These are phyloP conservation scores for Axea sp. DNA, from an alignment of 2,888 invertebrate species.

Conservation along the genomic window DNA sequence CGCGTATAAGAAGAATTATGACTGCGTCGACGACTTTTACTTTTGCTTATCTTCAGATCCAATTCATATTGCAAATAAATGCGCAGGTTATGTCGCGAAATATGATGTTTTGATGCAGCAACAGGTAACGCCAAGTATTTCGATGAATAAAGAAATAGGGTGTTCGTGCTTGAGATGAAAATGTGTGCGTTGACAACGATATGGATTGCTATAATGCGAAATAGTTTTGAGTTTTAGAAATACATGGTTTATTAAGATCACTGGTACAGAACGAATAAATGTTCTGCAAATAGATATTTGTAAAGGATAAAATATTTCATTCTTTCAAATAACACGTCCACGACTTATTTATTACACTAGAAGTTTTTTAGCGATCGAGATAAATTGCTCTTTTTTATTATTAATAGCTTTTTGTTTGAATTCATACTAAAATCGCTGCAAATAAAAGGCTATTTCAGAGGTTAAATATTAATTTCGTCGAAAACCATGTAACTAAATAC, in stretches of 20 bases:
- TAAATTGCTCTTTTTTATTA: too few species aligned
- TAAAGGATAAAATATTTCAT: too few species aligned
- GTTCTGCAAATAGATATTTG: too few species aligned
- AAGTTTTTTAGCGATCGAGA: too few species aligned
- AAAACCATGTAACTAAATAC: conserved; percentile 11
- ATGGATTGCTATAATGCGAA: conserved; percentile 11
- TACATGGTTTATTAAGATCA: too few species aligned
- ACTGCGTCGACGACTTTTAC: conserved; percentile 21
- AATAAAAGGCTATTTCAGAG: background rate
- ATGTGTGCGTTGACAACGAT: conserved; percentile 8
- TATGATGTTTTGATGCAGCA: conserved; percentile 18
- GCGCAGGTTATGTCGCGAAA: conserved; percentile 22
- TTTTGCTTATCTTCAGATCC: conserved; percentile 43
- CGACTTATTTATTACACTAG: too few species aligned
- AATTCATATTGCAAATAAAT: conserved; percentile 42
- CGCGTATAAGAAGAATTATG: conserved; percentile 37
- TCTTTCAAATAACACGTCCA: too few species aligned
- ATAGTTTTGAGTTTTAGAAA: too few species aligned
- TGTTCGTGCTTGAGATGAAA: conserved; percentile 22
- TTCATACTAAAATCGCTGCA: too few species aligned
- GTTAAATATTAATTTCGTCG: conserved; percentile 19
- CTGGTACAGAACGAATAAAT: too few species aligned
- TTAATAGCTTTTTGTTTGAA: too few species aligned
- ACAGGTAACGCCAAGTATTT: conserved; percentile 30
- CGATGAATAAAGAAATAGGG: conserved; percentile 28